Conservation (phyloP, 2,797 vertebrate species). For the Rhodeus uyekii region DNA sequence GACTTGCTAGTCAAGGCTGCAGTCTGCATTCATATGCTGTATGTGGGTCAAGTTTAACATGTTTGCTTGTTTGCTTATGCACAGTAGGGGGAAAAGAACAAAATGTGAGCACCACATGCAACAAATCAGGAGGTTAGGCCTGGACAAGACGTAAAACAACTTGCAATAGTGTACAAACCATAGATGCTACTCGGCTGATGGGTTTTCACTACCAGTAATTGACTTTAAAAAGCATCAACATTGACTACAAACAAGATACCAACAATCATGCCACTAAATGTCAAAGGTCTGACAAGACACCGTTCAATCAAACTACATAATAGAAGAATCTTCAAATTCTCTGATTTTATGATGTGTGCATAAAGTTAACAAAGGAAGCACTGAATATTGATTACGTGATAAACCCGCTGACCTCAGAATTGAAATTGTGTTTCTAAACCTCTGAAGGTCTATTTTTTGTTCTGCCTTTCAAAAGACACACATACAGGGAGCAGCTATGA, state of each 20-base stretch:
- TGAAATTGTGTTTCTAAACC: background rate
- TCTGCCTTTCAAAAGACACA: conserved; percentile 62
- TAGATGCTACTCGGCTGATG: background rate
- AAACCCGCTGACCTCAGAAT: conserved; percentile 16
- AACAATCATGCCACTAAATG: background rate
- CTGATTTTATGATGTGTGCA: background rate
- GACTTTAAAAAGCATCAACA: background rate
- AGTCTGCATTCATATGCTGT: conserved; percentile 1
- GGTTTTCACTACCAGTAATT: background rate
- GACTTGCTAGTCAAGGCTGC: background rate
- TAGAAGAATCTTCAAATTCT: background rate
- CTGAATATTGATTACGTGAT: background rate
- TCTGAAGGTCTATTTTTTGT: conserved; percentile 69
- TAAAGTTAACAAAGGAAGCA: background rate
- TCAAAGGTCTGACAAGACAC: background rate
- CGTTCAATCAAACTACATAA: background rate
- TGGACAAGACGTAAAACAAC: background rate
- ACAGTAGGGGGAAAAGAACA: background rate
- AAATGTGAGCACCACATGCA: background rate
- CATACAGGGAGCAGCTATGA: conserved; percentile 67
- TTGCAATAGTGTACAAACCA: background rate
- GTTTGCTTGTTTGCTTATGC: conserved; percentile 12
- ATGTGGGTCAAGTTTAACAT: conserved; percentile 30
- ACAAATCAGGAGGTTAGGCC: background rate
- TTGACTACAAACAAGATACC: background rate